Evolutionary conservation across 2,888 invertebrate species (phyloP), one percentile per base, ranked within the genome.

Genomic region (Mythimna pallens): DNA sequence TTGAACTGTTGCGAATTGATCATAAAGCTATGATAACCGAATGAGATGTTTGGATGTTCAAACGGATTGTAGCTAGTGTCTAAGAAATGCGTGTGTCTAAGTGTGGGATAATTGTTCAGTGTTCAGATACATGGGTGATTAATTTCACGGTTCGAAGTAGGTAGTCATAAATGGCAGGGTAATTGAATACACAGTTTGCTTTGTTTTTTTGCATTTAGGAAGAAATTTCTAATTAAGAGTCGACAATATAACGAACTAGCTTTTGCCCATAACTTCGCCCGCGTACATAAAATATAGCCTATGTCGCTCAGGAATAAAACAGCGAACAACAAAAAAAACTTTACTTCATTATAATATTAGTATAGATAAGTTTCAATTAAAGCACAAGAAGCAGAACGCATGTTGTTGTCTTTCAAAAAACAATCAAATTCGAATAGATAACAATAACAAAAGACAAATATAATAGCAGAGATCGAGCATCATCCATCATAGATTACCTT

Each of bases 1-100:
- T 89, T 88, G 91, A 92, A 92, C 92, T 93, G 89, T 93, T 93
- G 93, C 92, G 84, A 88, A 89, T 87, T 88, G 93, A 93, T 94
- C 91, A 83, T 87, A 89, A 87, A 85, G 85, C 59, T 84, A 85
- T 88, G 94, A 94, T 93, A 93, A 91, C 69, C 65, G 63, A 77
- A 78, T 89, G 85, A 83, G 87, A 88, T 86, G 87, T 86, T 89
- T 86, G 83, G 70, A 76, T 81, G 76, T 70, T 81, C 61, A 67
- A 70, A 47, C 9, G 57, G 70, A 66, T 67, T 65, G 22, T 47
- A 12, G 58, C 62, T 25, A 12, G 36, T 47, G 43, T 68, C 76
- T 70, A 40, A 34, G 65, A 70, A 47, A 84, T 81, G 65, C 84
- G 80, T 81, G 84, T 65, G n/a, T 43, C 64, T 70, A 40, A 40